Percentiles rank a stretch among this genome's conserved stretches.
Evolutionary conservation across 2,797 vertebrate genomes (phyloP).

Genomic region (Martes flavigula): DNA sequence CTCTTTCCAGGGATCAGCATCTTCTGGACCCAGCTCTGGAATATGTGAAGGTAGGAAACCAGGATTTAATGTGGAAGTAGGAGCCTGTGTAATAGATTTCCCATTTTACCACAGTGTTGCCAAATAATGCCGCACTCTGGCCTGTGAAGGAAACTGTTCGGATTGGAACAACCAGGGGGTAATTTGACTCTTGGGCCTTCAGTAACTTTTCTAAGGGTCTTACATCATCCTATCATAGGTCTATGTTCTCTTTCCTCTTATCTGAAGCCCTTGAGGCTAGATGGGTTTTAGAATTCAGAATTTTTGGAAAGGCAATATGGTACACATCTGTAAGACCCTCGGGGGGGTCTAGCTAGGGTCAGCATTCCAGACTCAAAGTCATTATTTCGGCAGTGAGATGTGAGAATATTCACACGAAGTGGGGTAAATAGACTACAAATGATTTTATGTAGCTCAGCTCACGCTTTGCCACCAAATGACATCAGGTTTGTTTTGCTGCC

Average conservation of each 20-base stretch:
- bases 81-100: not conserved
- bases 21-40: constrained; percentile 87
- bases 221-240: not conserved
- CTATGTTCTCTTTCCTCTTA: not conserved
- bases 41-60: constrained; percentile 92
- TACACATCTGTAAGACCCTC: not conserved
- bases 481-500: not conserved
- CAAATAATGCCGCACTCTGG: not conserved
- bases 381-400: not conserved
- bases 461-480: not conserved
- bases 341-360: not conserved
- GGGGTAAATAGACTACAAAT: not conserved
- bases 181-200: not conserved
- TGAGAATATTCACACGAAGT: not conserved
- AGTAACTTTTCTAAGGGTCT: not conserved
- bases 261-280: not conserved
- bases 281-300: not conserved
- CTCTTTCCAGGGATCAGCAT: constrained; percentile 86
- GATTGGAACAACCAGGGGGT: not conserved
- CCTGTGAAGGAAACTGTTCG: not conserved
- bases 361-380: not conserved
- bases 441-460: not conserved
- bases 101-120: not conserved
- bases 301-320: not conserved
- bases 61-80: not conserved